Conservation (phyloP, 2,113 vertebrate genomes). For the Cranoglanis bouderius region DNA sequence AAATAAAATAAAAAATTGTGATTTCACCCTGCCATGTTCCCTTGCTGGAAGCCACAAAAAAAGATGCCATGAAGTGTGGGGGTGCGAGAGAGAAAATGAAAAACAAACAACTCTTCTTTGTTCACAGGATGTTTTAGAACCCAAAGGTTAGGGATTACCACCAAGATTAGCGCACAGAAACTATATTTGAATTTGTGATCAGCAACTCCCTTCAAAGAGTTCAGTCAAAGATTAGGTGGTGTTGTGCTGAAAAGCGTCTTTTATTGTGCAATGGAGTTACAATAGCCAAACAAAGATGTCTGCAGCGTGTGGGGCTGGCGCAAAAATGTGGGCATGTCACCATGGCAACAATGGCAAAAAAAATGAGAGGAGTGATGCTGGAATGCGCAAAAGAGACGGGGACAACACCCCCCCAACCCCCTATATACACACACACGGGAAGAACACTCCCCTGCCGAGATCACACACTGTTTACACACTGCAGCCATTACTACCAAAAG, state of each 20-base stretch:
- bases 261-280: constrained; percentile 83
- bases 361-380: constrained; percentile 71
- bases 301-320: constrained; percentile 84
- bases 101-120: constrained; percentile 79
- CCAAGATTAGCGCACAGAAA: constrained; percentile 86
- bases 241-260: constrained; percentile 81
- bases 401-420: constrained; percentile 53
- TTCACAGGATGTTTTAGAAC: constrained; percentile 79
- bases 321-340: constrained; percentile 84
- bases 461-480: constrained; percentile 35
- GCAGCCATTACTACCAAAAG: constrained; percentile 13
- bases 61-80: constrained; percentile 41
- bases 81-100: constrained; percentile 70
- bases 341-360: constrained; percentile 87
- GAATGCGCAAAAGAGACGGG: constrained; percentile 76
- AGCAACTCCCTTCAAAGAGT: constrained; percentile 77
- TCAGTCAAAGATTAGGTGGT: constrained; percentile 85
- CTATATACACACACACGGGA: constrained; percentile 61
- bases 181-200: constrained; percentile 92
- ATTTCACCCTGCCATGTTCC: constrained; percentile 22
- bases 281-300: constrained; percentile 94
- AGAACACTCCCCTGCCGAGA: constrained; percentile 4
- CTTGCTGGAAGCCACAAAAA: constrained; percentile 50
- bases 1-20: background rate
- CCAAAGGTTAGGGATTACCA: constrained; percentile 81